Base-by-base conservation (phyloP, 2,888 invertebrate species). In the Lamproptera curius region DNA sequence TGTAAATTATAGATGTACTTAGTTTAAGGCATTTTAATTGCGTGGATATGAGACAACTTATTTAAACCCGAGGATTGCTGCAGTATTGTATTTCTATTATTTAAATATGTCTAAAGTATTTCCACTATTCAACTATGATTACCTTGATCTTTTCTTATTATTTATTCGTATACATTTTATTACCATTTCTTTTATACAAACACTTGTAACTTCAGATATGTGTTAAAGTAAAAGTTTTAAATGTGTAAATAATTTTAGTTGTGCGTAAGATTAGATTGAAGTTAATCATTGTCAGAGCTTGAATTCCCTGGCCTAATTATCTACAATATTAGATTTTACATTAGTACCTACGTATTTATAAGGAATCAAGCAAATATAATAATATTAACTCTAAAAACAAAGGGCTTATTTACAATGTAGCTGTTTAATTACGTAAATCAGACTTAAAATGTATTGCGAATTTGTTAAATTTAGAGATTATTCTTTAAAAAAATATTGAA, bases 71-170 rank as follows among this genome's bases (percentile, higher is more conserved):
- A 9, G 1, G 10, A 15, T 13, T 33, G 13, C n/a, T 26, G 11
- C 33, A 42, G 38, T 39, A 43, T 43, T 48, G 31, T 48, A 36
- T 31, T 37, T 15, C 5, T 16, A 39, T 6, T 16, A 26, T 13
- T 38, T 20, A 16, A 41, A 36, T 33, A 23, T 23, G 8, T 15
- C 6, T 13, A 16, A 11, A 23, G n/a, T n/a, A 20, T 6, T 54
- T 53, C 56, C 42, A 52, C 62, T 67, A 62, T 66, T 50, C 47
- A 60, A 73, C 80, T 81, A 84, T 85, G 84, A 83, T 85, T 81
- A 74, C 77, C 81, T 85, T 83, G 81, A 84, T 85, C 84, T 82
- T 76, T 72, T 84, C 83, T 81, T 83, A 67, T 57, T 52, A 54
- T 56, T 59, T 55, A 53, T 58, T 55, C 56, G n/a, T n/a, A 50